phyloP scores from a whole-genome alignment of 2,797 vertebrate species.

The Neopelma chrysocephalum region DNA sequence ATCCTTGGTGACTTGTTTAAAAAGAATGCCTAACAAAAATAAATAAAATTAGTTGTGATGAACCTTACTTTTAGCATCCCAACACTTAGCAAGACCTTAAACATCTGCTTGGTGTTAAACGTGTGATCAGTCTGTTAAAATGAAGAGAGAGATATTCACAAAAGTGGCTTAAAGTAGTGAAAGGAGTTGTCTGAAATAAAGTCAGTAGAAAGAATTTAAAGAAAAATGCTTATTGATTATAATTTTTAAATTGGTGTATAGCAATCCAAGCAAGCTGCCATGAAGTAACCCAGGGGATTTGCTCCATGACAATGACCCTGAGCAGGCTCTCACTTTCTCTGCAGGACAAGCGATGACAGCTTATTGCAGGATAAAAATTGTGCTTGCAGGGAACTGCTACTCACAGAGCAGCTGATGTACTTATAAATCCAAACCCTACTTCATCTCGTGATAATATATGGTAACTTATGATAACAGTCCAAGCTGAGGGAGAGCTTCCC shows the following conservation, averaged over 20 bases:
- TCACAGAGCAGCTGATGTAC: background rate
- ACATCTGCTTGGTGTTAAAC: background rate
- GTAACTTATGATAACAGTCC: background rate
- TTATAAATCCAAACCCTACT: background rate
- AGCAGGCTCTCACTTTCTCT: background rate
- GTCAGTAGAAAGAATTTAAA: background rate
- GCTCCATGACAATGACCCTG: background rate
- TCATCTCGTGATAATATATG: background rate
- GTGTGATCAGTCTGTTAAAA: background rate
- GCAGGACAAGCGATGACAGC: fast-evolving
- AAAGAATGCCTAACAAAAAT: background rate
- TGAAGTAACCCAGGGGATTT: background rate
- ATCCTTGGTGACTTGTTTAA: background rate
- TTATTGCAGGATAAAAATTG: background rate
- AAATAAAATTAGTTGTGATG: background rate
- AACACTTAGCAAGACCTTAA: background rate
- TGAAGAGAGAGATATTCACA: background rate
- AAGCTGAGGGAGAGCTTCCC: background rate
- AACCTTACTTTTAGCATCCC: background rate
- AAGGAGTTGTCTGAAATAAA: background rate
- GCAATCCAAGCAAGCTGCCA: background rate
- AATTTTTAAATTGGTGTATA: background rate
- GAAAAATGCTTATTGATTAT: background rate
- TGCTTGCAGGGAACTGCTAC: background rate
- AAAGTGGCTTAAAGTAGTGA: background rate